Evolutionary conservation across 2,797 vertebrate species (phyloP).

Genomic region (Dromococcyx pavoninus): DNA sequence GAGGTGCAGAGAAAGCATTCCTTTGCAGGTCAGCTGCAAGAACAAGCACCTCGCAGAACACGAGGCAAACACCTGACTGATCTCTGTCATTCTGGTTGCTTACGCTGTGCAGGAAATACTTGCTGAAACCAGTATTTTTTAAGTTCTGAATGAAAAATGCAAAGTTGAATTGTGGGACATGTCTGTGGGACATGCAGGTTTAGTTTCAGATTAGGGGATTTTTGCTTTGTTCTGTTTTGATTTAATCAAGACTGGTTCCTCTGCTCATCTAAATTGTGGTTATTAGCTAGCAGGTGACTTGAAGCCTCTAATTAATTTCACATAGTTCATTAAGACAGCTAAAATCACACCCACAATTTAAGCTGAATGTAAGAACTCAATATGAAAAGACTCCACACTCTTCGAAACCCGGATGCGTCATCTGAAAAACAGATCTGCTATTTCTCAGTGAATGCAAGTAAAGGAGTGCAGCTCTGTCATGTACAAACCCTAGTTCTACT

Average conservation of each 20-base stretch:
- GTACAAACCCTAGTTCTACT: neutral
- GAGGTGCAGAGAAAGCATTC: neutral
- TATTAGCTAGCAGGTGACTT: neutral
- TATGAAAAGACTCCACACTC: neutral
- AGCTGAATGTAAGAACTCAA: neutral
- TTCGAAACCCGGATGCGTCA: neutral
- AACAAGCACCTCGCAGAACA: neutral
- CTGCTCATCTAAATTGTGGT: neutral
- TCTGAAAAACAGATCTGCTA: neutral
- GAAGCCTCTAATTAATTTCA: neutral
- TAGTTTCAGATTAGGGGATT: neutral
- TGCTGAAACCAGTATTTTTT: accelerated
- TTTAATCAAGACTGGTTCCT: neutral
- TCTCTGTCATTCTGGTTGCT: neutral
- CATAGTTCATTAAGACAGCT: neutral
- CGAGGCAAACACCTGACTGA: neutral
- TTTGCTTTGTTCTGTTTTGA: neutral
- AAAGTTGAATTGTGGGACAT: neutral
- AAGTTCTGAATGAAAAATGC: neutral
- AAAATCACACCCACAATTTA: neutral
- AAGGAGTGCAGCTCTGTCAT: neutral
- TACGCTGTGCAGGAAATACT: neutral
- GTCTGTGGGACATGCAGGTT: neutral
- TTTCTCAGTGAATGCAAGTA: neutral
- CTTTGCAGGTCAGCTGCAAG: neutral